A percentile compares a stretch with the other conserved stretches of the same genome.
Evolutionary conservation across 2,113 vertebrate genomes (phyloP).

Genomic region (Ascaphus truei): DNA sequence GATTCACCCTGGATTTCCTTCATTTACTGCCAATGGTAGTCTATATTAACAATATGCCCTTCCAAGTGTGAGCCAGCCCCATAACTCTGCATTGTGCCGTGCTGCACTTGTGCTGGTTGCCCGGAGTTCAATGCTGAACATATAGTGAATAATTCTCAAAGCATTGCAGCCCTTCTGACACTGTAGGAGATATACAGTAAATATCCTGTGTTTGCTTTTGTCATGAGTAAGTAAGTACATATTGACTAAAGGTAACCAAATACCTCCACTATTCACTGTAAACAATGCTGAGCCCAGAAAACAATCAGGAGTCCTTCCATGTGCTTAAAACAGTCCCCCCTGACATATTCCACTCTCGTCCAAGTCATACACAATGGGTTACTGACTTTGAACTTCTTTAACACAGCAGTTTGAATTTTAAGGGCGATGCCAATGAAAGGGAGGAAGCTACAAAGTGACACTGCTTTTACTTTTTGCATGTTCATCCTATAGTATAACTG

Average conservation of each 20-base stretch:
- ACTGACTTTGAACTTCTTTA: no score
- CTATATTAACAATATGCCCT: conserved; percentile 29
- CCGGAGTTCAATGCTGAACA: conserved; percentile 1
- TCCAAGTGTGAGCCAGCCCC: not conserved
- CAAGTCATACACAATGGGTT: no score
- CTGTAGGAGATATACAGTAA: conserved; percentile 21
- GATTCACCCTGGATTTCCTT: conserved; percentile 25
- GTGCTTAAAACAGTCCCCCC: no score
- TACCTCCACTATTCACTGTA: conserved; percentile 24
- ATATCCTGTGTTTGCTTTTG: conserved; percentile 1
- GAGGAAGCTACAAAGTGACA: no score
- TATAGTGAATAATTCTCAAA: conserved; percentile 11
- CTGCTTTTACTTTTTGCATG: no score
- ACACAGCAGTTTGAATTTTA: no score
- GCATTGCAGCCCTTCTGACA: conserved; percentile 15
- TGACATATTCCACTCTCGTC: no score
- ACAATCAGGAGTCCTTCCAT: no score
- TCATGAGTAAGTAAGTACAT: conserved; percentile 13
- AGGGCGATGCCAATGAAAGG: no score
- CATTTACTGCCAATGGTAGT: conserved; percentile 16
- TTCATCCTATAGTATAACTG: no score
- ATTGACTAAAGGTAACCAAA: conserved; percentile 5
- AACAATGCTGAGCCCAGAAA: conserved; percentile 3
- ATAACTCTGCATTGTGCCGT: not conserved
- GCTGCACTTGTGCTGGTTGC: not conserved